Conservation (phyloP, 2,888 invertebrate genomes). For the Cephalotes varians region DNA sequence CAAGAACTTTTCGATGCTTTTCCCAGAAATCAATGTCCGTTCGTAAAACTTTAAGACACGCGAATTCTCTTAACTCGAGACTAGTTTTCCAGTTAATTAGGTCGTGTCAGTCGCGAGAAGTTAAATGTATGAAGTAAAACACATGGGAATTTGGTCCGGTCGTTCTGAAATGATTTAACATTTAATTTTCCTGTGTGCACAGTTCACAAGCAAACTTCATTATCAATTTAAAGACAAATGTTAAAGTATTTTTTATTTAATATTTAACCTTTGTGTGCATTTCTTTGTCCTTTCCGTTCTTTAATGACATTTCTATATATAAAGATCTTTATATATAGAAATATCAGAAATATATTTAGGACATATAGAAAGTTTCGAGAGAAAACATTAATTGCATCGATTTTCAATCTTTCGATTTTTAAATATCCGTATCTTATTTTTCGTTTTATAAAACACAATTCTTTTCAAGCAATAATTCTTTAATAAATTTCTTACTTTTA, state of each 20-base stretch:
- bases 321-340: too few relatives aligned
- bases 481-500: not conserved
- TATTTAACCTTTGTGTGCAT: not conserved
- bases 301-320: not conserved
- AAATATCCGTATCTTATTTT: not conserved
- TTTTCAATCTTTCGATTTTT: not conserved
- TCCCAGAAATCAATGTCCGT: constrained; percentile 24
- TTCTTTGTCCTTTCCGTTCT: not conserved
- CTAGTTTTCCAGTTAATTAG: constrained; percentile 45
- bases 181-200: not conserved
- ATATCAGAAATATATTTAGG: too few relatives aligned
- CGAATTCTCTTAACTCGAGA: constrained; percentile 27
- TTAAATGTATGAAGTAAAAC: constrained; percentile 40
- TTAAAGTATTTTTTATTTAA: not conserved
- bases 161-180: constrained; percentile 8
- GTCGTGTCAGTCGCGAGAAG: constrained; percentile 32
- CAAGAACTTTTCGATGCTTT: constrained; percentile 17
- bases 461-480: not conserved
- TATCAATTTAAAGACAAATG: not conserved
- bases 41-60: constrained; percentile 39
- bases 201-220: not conserved
- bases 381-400: not conserved
- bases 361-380: not conserved
- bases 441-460: not conserved
- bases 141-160: constrained; percentile 10